A percentile compares a stretch with the other conserved stretches of the same genome.
Conservation (phyloP, 2,888 invertebrate genomes). For the Meteorus cinctellus region DNA sequence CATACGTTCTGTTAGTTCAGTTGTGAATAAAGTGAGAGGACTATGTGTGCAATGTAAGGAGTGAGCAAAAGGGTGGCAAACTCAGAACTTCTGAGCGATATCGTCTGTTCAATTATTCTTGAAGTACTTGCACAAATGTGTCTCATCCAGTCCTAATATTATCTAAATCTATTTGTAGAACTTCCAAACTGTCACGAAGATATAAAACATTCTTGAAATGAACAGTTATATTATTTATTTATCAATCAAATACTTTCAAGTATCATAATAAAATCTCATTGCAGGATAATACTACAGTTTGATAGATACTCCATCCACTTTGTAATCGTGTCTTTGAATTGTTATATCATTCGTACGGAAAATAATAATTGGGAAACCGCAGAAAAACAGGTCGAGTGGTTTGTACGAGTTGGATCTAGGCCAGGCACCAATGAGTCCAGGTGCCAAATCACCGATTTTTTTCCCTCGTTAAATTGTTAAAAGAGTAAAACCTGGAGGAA, state of each 20-base stretch:
- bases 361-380: slow-evolving; percentile 29
- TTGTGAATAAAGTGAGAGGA: background rate
- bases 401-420: slow-evolving; percentile 22
- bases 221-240: background rate
- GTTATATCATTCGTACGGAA: background rate
- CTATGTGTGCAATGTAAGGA: background rate
- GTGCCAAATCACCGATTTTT: slow-evolving; percentile 25
- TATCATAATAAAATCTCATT: background rate
- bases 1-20: slow-evolving; percentile 6
- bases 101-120: slow-evolving; percentile 33
- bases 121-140: slow-evolving; percentile 11
- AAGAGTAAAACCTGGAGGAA: background rate
- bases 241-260: background rate
- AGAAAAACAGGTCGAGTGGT: slow-evolving; percentile 30
- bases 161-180: background rate
- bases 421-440: slow-evolving; percentile 17
- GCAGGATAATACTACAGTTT: background rate
- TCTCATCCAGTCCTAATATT: background rate
- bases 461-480: slow-evolving; percentile 20
- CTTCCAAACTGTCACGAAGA: background rate
- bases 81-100: slow-evolving; percentile 6
- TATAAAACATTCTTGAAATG: background rate
- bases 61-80: background rate
- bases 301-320: background rate
- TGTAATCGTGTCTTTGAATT: background rate